Percentiles rank a stretch among this genome's conserved stretches.
Conservation (phyloP, 2,888 invertebrate species). For the Rugalucina vietnamica region DNA sequence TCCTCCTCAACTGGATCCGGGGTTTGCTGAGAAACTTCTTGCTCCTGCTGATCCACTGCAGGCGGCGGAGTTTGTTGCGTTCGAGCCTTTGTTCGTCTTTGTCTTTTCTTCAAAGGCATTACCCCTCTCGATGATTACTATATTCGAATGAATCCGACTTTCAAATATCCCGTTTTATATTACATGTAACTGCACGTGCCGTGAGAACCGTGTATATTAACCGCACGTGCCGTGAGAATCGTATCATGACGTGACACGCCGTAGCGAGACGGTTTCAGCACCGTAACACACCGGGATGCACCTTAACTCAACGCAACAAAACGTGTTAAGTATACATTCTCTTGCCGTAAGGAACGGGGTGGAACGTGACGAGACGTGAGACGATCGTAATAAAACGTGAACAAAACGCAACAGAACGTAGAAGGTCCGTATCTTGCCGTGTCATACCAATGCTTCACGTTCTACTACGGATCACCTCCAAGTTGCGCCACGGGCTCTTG, state of each 20-base stretch:
- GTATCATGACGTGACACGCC: background rate
- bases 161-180: background rate
- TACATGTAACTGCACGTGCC: background rate
- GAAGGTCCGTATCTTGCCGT: background rate
- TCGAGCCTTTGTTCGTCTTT: background rate
- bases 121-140: background rate
- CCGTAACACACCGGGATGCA: background rate
- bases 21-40: background rate
- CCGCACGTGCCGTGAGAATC: background rate
- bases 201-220: background rate
- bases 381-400: background rate
- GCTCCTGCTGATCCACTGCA: background rate
- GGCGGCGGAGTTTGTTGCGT: background rate
- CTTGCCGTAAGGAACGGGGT: background rate
- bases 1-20: conserved; percentile 23
- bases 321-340: background rate
- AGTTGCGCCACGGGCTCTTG: background rate
- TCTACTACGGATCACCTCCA: background rate
- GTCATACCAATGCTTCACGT: background rate
- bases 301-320: background rate
- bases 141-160: background rate
- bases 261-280: background rate
- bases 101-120: background rate
- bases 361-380: background rate
- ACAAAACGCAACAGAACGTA: background rate